These are phyloP conservation scores for Phalacrocorax pelagicus DNA, from an alignment of 2,113 vertebrate genomes.

Conservation along the genomic window DNA sequence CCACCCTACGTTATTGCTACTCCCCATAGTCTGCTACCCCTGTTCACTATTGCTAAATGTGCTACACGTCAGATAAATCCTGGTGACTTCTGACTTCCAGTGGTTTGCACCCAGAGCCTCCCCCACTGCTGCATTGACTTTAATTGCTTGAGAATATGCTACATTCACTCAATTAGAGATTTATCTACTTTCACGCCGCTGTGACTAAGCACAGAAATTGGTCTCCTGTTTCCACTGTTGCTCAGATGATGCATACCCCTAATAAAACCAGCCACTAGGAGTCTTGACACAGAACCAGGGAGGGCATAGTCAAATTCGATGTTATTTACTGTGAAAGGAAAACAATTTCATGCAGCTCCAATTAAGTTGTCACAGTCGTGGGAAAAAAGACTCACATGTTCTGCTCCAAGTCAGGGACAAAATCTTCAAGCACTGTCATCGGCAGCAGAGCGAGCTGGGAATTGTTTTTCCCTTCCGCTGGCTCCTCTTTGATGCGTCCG, in stretches of 20 bases:
- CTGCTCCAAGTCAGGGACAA: background rate
- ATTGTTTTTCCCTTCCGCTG: background rate
- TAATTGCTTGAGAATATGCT: too few relatives aligned
- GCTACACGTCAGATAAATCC: background rate
- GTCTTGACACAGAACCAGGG: background rate
- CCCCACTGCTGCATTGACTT: background rate
- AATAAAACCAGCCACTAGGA: background rate
- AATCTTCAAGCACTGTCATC: background rate
- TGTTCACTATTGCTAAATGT: background rate
- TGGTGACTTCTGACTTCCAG: background rate
- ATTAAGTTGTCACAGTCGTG: background rate
- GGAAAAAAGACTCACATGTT: background rate
- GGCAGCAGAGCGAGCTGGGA: background rate
- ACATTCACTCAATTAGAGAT: background rate
- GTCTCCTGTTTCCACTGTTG: background rate
- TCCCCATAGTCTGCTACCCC: too few relatives aligned
- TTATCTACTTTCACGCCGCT: background rate
- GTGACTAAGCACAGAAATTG: background rate
- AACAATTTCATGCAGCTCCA: background rate
- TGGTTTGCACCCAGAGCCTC: background rate
- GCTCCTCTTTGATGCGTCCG: background rate
- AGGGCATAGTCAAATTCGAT: background rate
- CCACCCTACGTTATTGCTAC: background rate
- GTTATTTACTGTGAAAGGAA: background rate
- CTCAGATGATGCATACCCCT: background rate